Conservation (phyloP, 2,113 vertebrate species). For the Thamnophis sirtalis region DNA sequence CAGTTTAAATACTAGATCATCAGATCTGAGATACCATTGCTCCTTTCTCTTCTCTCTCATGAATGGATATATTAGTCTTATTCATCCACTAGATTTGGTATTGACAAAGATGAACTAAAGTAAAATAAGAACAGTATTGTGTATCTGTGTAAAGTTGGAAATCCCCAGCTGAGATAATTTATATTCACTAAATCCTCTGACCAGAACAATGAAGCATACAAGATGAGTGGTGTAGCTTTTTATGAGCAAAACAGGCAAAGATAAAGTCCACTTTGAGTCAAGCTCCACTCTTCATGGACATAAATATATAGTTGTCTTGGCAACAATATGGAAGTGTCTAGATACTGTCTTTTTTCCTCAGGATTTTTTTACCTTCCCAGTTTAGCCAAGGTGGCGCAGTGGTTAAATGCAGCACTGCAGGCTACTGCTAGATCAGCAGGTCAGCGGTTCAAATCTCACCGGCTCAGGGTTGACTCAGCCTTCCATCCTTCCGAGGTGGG, state of each 20-base stretch:
- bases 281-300: neutral
- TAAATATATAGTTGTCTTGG: neutral
- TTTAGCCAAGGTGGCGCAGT: too few species aligned
- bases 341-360: neutral
- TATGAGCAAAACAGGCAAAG: neutral
- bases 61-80: neutral
- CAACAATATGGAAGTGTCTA: neutral
- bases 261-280: neutral
- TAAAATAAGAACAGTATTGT: neutral
- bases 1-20: neutral
- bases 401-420: too few species aligned
- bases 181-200: neutral
- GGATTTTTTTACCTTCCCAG: neutral
- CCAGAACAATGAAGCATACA: neutral
- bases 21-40: neutral
- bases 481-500: too few species aligned
- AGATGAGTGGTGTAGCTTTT: neutral
- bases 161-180: neutral
- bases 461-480: too few species aligned
- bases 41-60: neutral
- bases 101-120: neutral
- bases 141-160: neutral
- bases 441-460: too few species aligned
- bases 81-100: neutral
- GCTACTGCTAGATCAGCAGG: too few species aligned